These are phyloP conservation scores for Stenichneumon culpator DNA, from an alignment of 2,888 invertebrate genomes.

Conservation along the genomic window DNA sequence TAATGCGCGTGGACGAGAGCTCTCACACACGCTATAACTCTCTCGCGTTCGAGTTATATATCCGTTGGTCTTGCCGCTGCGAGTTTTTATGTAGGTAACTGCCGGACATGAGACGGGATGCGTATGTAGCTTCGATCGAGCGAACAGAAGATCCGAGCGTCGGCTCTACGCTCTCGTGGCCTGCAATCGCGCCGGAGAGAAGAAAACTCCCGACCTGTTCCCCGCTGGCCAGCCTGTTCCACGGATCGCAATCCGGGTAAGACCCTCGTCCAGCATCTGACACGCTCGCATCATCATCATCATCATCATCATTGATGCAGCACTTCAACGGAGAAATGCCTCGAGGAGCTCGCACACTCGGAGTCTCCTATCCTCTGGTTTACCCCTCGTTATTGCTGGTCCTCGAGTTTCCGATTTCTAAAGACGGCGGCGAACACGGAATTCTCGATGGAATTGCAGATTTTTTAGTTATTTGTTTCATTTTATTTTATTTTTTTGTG, in stretches of 20 bases:
- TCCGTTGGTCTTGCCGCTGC: slow-evolving; percentile 9
- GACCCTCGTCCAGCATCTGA: slow-evolving; percentile 64
- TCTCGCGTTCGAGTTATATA: slow-evolving; percentile 62
- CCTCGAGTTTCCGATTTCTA: background rate
- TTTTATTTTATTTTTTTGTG: background rate
- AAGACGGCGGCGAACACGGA: background rate
- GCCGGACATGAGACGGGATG: slow-evolving; percentile 59
- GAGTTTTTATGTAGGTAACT: slow-evolving; percentile 69
- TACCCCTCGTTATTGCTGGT: background rate
- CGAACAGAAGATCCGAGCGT: slow-evolving; percentile 68
- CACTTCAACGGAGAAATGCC: slow-evolving; percentile 3
- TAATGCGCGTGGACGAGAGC: slow-evolving; percentile 77
- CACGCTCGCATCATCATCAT: slow-evolving; percentile 39
- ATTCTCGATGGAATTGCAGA: background rate
- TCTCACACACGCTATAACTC: slow-evolving; percentile 65
- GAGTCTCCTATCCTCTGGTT: background rate
- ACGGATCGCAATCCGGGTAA: slow-evolving; percentile 54
- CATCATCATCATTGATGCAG: background rate
- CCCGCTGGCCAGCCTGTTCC: slow-evolving; percentile 44
- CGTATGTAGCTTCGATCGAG: slow-evolving; percentile 57
- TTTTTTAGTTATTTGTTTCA: background rate
- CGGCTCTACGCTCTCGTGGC: slow-evolving; percentile 74
- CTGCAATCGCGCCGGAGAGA: slow-evolving; percentile 74
- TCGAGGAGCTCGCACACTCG: slow-evolving; percentile 16
- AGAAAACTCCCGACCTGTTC: slow-evolving; percentile 58